A percentile compares a stretch with the other conserved stretches of the same genome.
Conservation (phyloP, 1,140 invertebrate genomes). For the Nebria ingens region DNA sequence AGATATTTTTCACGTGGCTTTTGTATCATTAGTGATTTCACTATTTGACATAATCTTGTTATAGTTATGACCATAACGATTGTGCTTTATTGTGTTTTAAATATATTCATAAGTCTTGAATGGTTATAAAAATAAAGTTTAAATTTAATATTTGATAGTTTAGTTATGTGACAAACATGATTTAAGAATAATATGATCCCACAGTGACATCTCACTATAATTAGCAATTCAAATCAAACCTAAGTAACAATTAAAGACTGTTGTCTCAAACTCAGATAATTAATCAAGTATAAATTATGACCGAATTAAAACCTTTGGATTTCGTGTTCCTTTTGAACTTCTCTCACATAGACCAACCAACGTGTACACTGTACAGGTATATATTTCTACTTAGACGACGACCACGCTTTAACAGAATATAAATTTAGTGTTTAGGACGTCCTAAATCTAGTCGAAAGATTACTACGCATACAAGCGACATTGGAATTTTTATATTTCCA, state of each 20-base stretch:
- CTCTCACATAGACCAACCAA: neutral
- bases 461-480: neutral
- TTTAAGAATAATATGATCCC: no score
- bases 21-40: neutral
- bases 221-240: no score
- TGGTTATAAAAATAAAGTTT: no score
- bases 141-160: no score
- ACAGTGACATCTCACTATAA: no score
- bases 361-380: neutral
- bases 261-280: no score
- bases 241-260: no score
- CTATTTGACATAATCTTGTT: neutral
- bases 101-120: no score
- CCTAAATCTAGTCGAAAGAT: constrained; percentile 3
- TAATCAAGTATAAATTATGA: constrained; percentile 1
- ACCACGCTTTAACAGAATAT: constrained; percentile 4
- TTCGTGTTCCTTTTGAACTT: neutral
- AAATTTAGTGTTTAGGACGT: constrained; percentile 3
- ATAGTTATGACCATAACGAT: no score
- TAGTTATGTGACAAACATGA: no score
- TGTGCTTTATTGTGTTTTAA: no score
- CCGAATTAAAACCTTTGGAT: neutral
- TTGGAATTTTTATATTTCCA: constrained; percentile 9
- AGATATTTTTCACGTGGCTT: neutral
- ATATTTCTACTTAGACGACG: neutral